Conservation (phyloP, 2,797 vertebrate species). For the Octomys mimax region DNA sequence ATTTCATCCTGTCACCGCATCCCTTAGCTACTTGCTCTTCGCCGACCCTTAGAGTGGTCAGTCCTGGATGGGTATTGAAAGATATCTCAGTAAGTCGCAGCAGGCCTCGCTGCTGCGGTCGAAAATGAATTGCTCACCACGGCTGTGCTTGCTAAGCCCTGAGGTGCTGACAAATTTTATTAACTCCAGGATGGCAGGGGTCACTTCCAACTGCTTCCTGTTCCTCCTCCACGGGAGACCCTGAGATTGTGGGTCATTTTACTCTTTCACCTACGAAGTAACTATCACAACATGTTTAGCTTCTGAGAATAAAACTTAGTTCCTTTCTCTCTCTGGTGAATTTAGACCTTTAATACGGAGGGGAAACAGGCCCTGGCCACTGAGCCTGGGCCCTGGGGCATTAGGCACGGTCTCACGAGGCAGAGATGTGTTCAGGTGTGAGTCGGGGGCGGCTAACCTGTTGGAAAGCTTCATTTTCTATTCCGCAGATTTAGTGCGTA, state of each 20-base stretch:
- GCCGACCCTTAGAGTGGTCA: not conserved
- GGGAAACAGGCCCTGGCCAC: fast-evolving
- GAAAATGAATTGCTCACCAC: not conserved
- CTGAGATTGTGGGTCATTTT: not conserved
- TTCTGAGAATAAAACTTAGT: not conserved
- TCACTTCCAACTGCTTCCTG: not conserved
- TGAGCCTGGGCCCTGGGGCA: fast-evolving
- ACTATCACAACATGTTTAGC: not conserved
- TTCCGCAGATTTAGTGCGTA: not conserved
- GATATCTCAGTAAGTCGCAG: not conserved
- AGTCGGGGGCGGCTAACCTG: not conserved
- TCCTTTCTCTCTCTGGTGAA: not conserved
- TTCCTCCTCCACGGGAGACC: not conserved
- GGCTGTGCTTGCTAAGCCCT: not conserved
- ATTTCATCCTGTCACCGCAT: not conserved
- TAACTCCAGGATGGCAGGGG: not conserved
- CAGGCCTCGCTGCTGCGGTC: fast-evolving
- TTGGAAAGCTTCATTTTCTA: fast-evolving
- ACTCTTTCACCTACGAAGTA: not conserved
- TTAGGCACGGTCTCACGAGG: fast-evolving
- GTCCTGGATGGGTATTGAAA: not conserved
- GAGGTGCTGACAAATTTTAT: not conserved
- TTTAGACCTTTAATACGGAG: not conserved
- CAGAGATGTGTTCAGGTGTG: fast-evolving
- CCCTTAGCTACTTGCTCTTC: not conserved